Base-by-base conservation (phyloP, 1,140 invertebrate species). In the Drosophila rhopaloa region DNA sequence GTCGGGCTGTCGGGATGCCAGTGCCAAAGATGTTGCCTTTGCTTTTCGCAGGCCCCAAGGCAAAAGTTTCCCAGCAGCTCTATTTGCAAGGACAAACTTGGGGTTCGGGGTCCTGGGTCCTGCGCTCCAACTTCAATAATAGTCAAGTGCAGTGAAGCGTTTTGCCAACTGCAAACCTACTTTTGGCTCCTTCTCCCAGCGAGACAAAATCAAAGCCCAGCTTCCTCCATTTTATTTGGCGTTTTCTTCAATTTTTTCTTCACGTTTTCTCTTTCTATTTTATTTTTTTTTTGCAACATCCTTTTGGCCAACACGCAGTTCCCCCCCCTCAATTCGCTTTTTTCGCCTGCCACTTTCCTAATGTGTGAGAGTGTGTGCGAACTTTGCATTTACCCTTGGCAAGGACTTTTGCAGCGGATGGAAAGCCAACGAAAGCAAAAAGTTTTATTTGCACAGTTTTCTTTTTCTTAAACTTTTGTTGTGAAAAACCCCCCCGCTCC, bases 401-500 rank as follows among this genome's bases (percentile, higher is more conserved):
- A 89, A 89, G 84, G 84, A 89, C 84, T 89, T 88, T 89, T 89
- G 63, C 65, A 62, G 54, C 51, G 41, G 54, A 47, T 54, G 62
- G 60, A 86, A 85, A 85, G 81, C 81, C 50, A 85, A 66, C 81
- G 76, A 88, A 88, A 89, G 84, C 84, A 89, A 81, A 89, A 89
- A 89, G 84, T 89, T 89, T 89, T 89, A 89, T 89, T 89, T 89
- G 80, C 84, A 89, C 84, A 88, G 84, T 89, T 89, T 84, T 89
- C 84, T 89, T 89, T 89, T 89, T 84, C 84, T 89, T 78, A 84
- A 89, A 89, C 80, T 89, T 89, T 89, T 89, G 84, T 89, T 89
- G 67, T 80, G 60, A 48, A 35, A 46, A 41, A 6, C 29, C 29
- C 53, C 24, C 8, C 54, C 1, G 1, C 29, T 10, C 9, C 53